Percentiles rank a stretch among this genome's conserved stretches.
Evolutionary conservation across 2,888 invertebrate genomes (phyloP).

Genomic region (Drosophila anceps): DNA sequence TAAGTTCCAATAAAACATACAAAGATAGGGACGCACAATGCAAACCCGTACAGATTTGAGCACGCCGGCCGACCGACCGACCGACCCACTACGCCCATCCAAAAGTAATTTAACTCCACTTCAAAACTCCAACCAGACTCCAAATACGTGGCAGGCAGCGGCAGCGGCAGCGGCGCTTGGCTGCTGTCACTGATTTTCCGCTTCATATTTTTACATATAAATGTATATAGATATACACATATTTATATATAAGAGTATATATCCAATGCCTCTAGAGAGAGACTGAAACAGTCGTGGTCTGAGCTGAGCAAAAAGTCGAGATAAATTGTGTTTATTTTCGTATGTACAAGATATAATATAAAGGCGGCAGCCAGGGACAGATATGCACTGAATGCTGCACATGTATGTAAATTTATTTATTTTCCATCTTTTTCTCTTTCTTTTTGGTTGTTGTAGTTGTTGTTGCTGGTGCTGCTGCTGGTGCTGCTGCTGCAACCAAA

Average conservation of each 20-base stretch:
- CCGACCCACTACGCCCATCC: slow-evolving; percentile 36
- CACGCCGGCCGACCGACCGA: slow-evolving; percentile 20
- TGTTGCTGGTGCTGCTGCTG: background rate
- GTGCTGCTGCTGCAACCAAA: slow-evolving; percentile 30
- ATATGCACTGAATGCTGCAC: slow-evolving; percentile 48
- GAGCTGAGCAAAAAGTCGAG: slow-evolving; percentile 48
- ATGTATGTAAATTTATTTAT: slow-evolving; percentile 54
- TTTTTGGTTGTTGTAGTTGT: background rate
- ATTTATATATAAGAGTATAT: slow-evolving; percentile 24
- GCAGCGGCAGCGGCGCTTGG: slow-evolving; percentile 46
- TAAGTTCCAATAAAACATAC: slow-evolving; percentile 68
- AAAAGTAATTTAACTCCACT: slow-evolving; percentile 80
- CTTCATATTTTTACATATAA: slow-evolving; percentile 72
- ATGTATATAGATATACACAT: slow-evolving; percentile 14
- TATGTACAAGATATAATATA: slow-evolving; percentile 59
- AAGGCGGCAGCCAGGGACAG: slow-evolving; percentile 63
- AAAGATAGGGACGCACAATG: slow-evolving; percentile 45
- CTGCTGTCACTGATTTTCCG: slow-evolving; percentile 78
- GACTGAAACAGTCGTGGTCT: slow-evolving; percentile 30
- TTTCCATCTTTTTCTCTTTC: slow-evolving; percentile 40
- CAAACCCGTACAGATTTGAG: slow-evolving; percentile 37
- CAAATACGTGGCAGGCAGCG: slow-evolving; percentile 51
- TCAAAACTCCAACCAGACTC: slow-evolving; percentile 66
- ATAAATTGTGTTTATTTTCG: slow-evolving; percentile 76
- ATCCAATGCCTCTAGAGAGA: slow-evolving; percentile 66